Evolutionary conservation across 2,888 invertebrate genomes (phyloP).

Genomic region (Gasteruption jaculator): DNA sequence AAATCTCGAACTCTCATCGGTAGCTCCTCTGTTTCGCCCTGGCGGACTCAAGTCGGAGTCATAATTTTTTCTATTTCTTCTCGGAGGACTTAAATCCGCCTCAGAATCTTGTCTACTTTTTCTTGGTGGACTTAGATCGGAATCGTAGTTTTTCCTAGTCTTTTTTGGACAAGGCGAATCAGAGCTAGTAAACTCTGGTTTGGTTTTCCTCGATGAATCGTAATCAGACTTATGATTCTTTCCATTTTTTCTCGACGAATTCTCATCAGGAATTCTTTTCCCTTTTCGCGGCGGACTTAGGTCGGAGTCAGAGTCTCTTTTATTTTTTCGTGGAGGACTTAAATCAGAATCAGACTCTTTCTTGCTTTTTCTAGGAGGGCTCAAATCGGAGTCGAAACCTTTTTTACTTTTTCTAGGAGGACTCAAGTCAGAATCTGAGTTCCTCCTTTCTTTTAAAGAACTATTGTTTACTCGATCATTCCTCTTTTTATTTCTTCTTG

Average conservation of each 20-base stretch:
- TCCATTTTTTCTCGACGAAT: slow-evolving; percentile 9
- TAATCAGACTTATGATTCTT: slow-evolving; percentile 7
- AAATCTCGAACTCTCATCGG: slow-evolving; percentile 8
- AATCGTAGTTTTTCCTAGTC: slow-evolving; percentile 8
- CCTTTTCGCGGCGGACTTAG: too few relatives aligned
- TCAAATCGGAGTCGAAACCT: slow-evolving; percentile 24
- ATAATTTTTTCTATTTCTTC: slow-evolving; percentile 21
- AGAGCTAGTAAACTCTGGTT: too few relatives aligned
- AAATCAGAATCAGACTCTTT: slow-evolving; percentile 20
- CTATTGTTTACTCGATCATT: slow-evolving; percentile 6
- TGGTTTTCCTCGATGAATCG: too few relatives aligned
- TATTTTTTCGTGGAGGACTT: slow-evolving; percentile 25
- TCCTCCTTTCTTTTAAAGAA: slow-evolving; percentile 23
- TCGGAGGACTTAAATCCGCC: slow-evolving; percentile 33
- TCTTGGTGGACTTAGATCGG: slow-evolving; percentile 21
- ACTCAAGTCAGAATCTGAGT: slow-evolving; percentile 44
- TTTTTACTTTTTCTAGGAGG: slow-evolving; percentile 41
- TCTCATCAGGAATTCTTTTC: not conserved
- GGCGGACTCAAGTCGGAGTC: slow-evolving; percentile 37
- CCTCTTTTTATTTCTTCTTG: slow-evolving; percentile 33
- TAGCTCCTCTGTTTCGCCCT: slow-evolving; percentile 29
- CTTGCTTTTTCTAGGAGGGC: slow-evolving; percentile 17
- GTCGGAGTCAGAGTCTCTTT: too few relatives aligned
- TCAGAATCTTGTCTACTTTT: slow-evolving; percentile 19
- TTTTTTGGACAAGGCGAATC: slow-evolving; percentile 16